phyloP scores from a whole-genome alignment of 30 jellyfish, hydroid and myxozoan genomes.

The Hydra vulgaris region DNA sequence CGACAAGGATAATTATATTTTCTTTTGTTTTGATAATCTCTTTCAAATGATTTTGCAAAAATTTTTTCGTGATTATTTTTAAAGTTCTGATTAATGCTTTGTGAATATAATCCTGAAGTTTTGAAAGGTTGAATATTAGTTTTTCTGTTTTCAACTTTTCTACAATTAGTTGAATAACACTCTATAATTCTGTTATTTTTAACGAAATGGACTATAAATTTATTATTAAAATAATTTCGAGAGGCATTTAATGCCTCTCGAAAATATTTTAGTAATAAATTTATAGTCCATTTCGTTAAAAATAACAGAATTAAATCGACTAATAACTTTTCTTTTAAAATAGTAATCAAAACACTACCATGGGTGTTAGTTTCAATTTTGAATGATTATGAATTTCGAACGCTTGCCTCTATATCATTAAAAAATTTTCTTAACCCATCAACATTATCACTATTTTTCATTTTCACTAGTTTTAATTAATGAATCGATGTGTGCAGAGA shows the following conservation, averaged over 20 bases:
- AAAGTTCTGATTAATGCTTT: too few species aligned
- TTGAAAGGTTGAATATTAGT: too few species aligned
- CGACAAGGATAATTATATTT: background rate
- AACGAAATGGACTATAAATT: too few species aligned
- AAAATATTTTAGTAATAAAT: background rate
- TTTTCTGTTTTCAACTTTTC: too few species aligned
- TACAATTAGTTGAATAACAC: background rate
- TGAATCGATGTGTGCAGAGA: too few species aligned
- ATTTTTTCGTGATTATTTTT: background rate
- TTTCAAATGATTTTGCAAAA: too few species aligned
- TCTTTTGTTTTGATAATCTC: background rate
- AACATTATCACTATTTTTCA: slow-evolving; percentile 13
- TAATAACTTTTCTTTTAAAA: background rate
- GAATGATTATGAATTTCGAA: slow-evolving; percentile 6
- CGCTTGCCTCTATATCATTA: background rate
- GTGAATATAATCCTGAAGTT: too few species aligned
- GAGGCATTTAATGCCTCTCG: background rate
- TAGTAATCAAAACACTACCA: background rate
- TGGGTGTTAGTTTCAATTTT: background rate
- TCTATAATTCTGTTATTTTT: too few species aligned
- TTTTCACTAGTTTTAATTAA: slow-evolving; percentile 15
- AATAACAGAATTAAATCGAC: background rate
- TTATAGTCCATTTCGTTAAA: background rate
- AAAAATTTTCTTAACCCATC: too few species aligned
- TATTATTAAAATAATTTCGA: too few species aligned